A percentile compares a stretch with the other conserved stretches of the same genome.
phyloP scores from a whole-genome alignment of 2,888 invertebrate species.

The Nomada lathburiana region DNA sequence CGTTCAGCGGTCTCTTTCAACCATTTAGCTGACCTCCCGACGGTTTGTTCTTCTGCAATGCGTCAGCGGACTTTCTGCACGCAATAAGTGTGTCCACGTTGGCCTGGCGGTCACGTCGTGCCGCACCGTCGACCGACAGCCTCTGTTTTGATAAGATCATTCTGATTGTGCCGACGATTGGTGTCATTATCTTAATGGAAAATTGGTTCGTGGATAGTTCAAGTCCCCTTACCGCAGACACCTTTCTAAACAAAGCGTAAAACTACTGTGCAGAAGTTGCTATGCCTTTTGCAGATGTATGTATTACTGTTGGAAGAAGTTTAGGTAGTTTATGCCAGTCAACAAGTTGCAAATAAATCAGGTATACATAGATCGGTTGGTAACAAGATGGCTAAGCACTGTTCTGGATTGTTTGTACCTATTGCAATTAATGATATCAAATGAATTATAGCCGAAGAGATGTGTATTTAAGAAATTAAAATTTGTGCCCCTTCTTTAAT shows the following conservation, averaged over 20 bases:
- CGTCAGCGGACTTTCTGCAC: constrained; percentile 52
- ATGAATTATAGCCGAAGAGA: too few relatives aligned
- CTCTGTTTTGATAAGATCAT: not conserved
- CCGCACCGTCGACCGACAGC: not conserved
- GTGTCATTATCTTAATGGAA: not conserved
- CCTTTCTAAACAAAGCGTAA: too few relatives aligned
- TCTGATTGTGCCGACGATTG: not conserved
- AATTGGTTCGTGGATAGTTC: not conserved
- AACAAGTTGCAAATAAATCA: constrained; percentile 44
- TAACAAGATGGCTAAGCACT: too few relatives aligned
- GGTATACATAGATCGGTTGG: not conserved
- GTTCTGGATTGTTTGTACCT: too few relatives aligned
- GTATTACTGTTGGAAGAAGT: not conserved
- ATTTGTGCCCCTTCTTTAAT: too few relatives aligned
- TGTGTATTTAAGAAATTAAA: too few relatives aligned
- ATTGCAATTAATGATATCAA: too few relatives aligned
- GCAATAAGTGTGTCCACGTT: constrained; percentile 20
- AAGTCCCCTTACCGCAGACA: not conserved
- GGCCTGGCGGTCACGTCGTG: not conserved
- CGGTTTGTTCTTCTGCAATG: constrained; percentile 66
- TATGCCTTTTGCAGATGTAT: too few relatives aligned
- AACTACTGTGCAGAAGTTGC: too few relatives aligned
- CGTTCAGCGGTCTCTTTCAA: not conserved
- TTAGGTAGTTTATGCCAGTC: not conserved
- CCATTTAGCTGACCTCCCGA: constrained; percentile 44